phyloP scores from a whole-genome alignment of 2,113 vertebrate genomes.

The Caranx ignobilis region DNA sequence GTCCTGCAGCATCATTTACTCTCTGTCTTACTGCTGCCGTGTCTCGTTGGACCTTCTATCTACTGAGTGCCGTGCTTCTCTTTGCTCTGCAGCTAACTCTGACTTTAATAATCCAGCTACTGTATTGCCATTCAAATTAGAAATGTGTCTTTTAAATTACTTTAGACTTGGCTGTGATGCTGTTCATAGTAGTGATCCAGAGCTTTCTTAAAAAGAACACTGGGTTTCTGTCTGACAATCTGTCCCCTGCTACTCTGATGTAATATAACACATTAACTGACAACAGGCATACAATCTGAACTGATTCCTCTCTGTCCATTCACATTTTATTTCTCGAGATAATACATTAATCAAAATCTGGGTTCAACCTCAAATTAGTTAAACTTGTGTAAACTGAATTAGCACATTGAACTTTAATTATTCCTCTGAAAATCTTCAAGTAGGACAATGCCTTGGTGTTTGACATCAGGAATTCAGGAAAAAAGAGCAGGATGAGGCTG shows the following conservation, averaged over 20 bases:
- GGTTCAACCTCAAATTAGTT: background rate
- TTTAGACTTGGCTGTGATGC: background rate
- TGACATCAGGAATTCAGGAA: background rate
- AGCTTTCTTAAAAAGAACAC: background rate
- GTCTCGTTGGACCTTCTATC: background rate
- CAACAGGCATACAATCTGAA: background rate
- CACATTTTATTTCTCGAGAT: background rate
- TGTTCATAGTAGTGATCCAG: background rate
- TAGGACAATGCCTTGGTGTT: constrained; percentile 22
- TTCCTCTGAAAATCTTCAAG: constrained; percentile 13
- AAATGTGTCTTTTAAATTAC: constrained; percentile 2
- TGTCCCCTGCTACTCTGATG: background rate
- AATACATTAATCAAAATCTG: background rate
- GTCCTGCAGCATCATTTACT: constrained; percentile 40
- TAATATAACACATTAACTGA: background rate
- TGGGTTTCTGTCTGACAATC: background rate
- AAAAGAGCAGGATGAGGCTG: constrained; percentile 8
- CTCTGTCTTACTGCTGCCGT: background rate
- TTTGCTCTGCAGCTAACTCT: constrained; percentile 7
- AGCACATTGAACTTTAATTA: background rate
- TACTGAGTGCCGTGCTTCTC: background rate
- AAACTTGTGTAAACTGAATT: background rate
- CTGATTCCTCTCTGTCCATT: background rate
- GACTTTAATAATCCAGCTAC: background rate
- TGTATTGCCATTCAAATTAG: constrained; percentile 4